A percentile compares a stretch with the other conserved stretches of the same genome.
phyloP scores from a whole-genome alignment of 2,113 vertebrate species.

The Ochotona princeps region DNA sequence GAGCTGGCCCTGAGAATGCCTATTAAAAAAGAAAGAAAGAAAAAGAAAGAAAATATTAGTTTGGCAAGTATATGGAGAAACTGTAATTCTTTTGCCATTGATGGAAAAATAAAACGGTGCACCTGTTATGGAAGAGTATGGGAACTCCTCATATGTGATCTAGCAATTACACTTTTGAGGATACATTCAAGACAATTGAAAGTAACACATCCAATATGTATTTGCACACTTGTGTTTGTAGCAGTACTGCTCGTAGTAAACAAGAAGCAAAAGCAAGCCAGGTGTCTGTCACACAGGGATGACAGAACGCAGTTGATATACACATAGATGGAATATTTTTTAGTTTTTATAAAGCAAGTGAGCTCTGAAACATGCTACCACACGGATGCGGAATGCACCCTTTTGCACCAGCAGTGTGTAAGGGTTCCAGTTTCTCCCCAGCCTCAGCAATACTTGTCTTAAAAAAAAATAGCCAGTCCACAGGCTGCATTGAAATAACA shows the following conservation, averaged over 20 bases:
- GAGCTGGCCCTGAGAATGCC: no score
- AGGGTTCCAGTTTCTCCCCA: background rate
- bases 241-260: background rate
- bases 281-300: background rate
- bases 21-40: no score
- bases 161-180: background rate
- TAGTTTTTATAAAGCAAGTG: background rate
- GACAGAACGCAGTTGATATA: background rate
- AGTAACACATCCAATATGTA: background rate
- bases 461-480: background rate
- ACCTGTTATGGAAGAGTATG: background rate
- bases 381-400: background rate
- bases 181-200: background rate
- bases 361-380: background rate
- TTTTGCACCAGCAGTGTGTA: background rate
- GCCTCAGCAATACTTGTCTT: background rate
- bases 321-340: background rate
- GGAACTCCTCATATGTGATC: background rate
- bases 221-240: background rate
- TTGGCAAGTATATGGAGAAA: background rate
- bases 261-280: background rate
- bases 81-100: background rate
- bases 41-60: no score
- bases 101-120: background rate
- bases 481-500: background rate